These are phyloP conservation scores for Sinotaia quadrata DNA, from an alignment of 2,888 invertebrate genomes.

Conservation along the genomic window DNA sequence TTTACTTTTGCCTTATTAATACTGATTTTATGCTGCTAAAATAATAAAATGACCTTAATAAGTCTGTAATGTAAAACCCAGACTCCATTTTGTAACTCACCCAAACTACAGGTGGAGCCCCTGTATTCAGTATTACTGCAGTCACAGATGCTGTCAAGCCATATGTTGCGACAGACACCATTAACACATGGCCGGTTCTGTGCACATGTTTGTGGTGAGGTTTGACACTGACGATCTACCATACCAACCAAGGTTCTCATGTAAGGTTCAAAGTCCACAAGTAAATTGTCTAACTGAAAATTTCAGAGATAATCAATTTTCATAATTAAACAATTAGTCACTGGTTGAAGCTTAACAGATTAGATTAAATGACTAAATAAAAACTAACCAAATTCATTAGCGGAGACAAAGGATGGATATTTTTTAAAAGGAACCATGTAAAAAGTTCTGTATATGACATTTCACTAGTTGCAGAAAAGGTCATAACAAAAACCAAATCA, in stretches of 20 bases:
- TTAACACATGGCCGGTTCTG: slow-evolving; percentile 51
- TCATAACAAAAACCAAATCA: too few species aligned
- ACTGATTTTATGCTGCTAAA: too few species aligned
- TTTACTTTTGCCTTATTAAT: not conserved
- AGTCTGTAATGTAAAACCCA: not conserved
- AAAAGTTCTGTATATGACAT: too few species aligned
- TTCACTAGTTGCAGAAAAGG: too few species aligned
- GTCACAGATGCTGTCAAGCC: slow-evolving; percentile 61
- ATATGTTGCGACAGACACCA: slow-evolving; percentile 58
- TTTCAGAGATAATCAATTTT: too few species aligned
- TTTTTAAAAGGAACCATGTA: too few species aligned
- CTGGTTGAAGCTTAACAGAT: too few species aligned
- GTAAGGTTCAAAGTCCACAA: slow-evolving; percentile 33
- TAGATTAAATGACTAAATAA: too few species aligned
- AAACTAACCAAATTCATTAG: too few species aligned
- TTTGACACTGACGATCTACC: slow-evolving; percentile 34
- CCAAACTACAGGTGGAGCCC: slow-evolving; percentile 53
- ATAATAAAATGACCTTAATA: not conserved
- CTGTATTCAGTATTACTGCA: slow-evolving; percentile 64
- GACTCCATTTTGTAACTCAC: slow-evolving; percentile 43
- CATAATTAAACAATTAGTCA: too few species aligned
- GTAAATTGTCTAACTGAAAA: slow-evolving; percentile 45
- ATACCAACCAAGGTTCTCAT: slow-evolving; percentile 33
- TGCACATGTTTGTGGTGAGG: slow-evolving; percentile 38
- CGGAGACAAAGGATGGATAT: too few species aligned